Base-by-base conservation (phyloP, 2,113 vertebrate genomes). In the Pseudorasbora parva region DNA sequence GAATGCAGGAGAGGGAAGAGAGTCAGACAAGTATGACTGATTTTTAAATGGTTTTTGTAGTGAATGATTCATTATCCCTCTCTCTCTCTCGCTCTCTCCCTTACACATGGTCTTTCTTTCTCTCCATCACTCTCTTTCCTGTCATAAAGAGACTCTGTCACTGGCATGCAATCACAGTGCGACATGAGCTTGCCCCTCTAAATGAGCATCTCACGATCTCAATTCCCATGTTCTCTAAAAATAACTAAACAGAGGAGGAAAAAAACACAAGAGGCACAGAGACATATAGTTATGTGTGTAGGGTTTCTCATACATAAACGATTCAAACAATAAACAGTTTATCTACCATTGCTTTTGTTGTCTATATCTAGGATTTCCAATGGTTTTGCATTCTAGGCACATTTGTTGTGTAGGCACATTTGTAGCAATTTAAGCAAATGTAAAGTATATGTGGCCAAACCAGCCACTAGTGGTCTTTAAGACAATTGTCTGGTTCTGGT, bases 141-240 rank as follows among this genome's bases (percentile, higher is more conserved):
- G 62, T 72, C 73, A 76, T 76, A 80, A 62, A 75, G 51, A 81
- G 64, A 78, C 72, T 77, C 60, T 82, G 81, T 78, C 64, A 71
- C 68, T 85, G 80, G 47, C 59, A 78, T 83, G 83, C 83, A 76
- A 79, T 79, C 78, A 66, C 78, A 79, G 25, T 30, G 27, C 19
- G 59, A 79, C 83, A 82, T 69, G 86, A 85, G 76, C 23, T 75
- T 84, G 71, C 72, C 72, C 77, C 78, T 84, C 62, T 82, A 85
- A 88, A 85, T 43, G 76, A 84, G 85, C 62, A 62, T 83, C 78
- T 82, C 71, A 59, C 51, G 47, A 81, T 83, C 62, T 37, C 64
- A 71, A 74, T 85, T 88, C 85, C 85, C 85, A 85, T 85, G 87
- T 88, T 87, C 71, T 86, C 85, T 82, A 86, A 85, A 86, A 88